Conservation (phyloP, 2,113 vertebrate genomes). For the Hirundichthys speculiger region DNA sequence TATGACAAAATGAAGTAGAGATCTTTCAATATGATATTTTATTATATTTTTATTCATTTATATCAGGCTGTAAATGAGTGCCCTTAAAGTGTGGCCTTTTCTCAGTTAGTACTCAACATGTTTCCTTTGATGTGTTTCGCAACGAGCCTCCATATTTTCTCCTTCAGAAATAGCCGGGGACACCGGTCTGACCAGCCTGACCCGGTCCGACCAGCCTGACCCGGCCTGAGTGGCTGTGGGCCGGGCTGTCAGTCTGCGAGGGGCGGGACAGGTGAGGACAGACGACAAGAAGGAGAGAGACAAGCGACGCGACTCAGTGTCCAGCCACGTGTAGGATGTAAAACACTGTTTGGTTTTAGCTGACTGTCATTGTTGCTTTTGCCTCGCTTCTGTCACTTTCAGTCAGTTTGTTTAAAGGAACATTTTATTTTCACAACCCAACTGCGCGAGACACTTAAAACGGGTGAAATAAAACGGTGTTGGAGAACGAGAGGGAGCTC, state of each 20-base stretch:
- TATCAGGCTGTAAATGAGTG: too few relatives aligned
- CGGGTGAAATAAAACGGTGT: neutral
- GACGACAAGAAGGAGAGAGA: neutral
- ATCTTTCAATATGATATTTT: too few relatives aligned
- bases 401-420: neutral
- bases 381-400: too few relatives aligned
- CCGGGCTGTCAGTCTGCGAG: neutral
- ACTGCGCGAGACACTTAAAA: constrained; percentile 3
- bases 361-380: too few relatives aligned
- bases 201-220: neutral
- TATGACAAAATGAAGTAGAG: too few relatives aligned
- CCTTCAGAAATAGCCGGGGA: neutral
- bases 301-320: neutral
- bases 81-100: too few relatives aligned
- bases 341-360: too few relatives aligned
- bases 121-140: too few relatives aligned
- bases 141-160: too few relatives aligned
- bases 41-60: too few relatives aligned
- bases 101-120: too few relatives aligned
- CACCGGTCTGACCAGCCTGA: constrained; percentile 35
- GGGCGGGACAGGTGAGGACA: constrained; percentile 39
- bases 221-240: constrained; percentile 15
- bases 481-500: neutral
- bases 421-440: neutral
- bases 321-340: neutral